Base-by-base conservation (phyloP, 2,113 vertebrate genomes). In the Toxotes chatareus region DNA sequence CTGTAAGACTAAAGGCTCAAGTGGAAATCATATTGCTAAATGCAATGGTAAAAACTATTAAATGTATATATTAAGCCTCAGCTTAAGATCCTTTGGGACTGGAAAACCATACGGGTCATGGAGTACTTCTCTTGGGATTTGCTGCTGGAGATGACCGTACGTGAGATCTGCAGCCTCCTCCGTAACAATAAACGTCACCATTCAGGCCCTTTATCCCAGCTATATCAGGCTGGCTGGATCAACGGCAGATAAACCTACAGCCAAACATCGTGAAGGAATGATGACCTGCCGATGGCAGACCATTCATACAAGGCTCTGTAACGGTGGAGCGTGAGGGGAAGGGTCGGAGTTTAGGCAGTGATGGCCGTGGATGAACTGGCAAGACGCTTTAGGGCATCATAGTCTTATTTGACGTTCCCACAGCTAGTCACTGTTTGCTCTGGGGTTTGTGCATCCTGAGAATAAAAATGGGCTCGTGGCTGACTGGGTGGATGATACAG, bases 211-310 rank as follows among this genome's bases (percentile, higher is more conserved):
- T 83, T 49, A 73, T 76, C 38, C 42, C 67, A 10, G 27, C 34
- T 56, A 23, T 44, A 78, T 76, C 53, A 61, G 7, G 40, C 47
- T 16, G 62, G 7, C 21, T 63, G 76, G 8, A 84, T 87, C 78
- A 44, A 62, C 44, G 4, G 46, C 8, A 76, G 77, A 73, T 64
- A 59, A 85, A 70, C 40, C 72, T 53, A 19, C 17, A 80, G 44
- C 21, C 51, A 79, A 27, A 36, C 42, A 56, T 10, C 9, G 36
- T 42, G 60, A 31, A 23, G 53, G 57, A 73, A 42, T 4, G 42
- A 80, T 55, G 64, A 82, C 67, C n/a, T 23, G 53, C 17, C 19
- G 3, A 36, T 16, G 17, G 6, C 23, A 49, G n/a, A 69, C 2
- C 27, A 31, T 27, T 77, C 27, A 27, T 27, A 27, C 27, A 27